Evolutionary conservation across 1,140 invertebrate species (phyloP), one percentile per base, ranked within the genome.

Genomic region (Drosophila malerkotliana): DNA sequence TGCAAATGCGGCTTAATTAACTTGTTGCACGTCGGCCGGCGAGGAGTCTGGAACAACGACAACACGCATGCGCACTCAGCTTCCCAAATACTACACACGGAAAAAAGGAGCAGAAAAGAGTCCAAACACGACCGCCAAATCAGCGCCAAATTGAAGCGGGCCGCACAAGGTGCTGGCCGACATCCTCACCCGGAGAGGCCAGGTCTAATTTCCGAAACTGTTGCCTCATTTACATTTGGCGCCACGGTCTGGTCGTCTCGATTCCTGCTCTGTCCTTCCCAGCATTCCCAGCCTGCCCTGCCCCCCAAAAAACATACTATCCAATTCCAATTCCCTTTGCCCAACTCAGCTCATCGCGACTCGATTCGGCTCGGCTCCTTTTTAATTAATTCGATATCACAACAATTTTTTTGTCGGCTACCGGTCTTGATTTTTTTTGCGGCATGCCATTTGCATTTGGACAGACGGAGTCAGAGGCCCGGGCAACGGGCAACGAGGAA

Each of bases 381-480:
- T 88, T 88, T 88, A 88, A 88, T 88, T 88, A 88, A 88, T 88
- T 88, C 83, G 79, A 88, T 88, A 88, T 88, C 83, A 88, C 83
- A 88, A 81, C 79, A 77, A 79, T 71, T 72, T 81, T 84, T 84
- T 84, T 79, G 61, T 78, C 83, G 72, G 83, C 83, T 88, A 88
- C 83, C 69, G 83, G 83, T 89, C 76, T 88, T 88, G 76, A 88
- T 66, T 67, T 72, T 75, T 82, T 69, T 88, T 78, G 55, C 57
- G 78, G 64, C 72, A 82, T 81, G 57, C 74, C 82, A 87, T 87
- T 87, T 87, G 83, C 83, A 87, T 88, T 88, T 83, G 72, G 62
- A 77, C 59, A 52, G 69, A 55, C 54, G 28, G 57, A 24, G 18
- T 18, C 48, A 52, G 9, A n/a, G 34, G 10, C 9, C 12, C 34